phyloP scores from a whole-genome alignment of 2,113 vertebrate species.

The Callopanchax toddi region DNA sequence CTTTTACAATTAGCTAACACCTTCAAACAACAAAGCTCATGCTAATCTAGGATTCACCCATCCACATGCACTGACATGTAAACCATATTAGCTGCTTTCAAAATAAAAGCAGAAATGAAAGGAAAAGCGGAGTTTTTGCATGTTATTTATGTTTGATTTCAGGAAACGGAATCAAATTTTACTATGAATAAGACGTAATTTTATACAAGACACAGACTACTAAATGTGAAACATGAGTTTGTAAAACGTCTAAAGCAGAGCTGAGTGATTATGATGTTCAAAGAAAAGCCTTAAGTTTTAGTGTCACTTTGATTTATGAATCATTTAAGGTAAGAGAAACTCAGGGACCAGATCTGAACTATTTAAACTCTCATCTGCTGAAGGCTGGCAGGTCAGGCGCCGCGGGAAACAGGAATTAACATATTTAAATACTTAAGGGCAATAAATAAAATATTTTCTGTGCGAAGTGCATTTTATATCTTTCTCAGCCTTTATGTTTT shows the following conservation, averaged over 20 bases:
- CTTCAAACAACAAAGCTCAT: no score
- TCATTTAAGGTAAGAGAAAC: slow-evolving; percentile 61
- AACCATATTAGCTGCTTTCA: no score
- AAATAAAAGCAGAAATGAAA: no score
- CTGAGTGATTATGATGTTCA: neutral
- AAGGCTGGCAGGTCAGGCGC: slow-evolving; percentile 63
- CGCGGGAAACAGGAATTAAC: slow-evolving; percentile 66
- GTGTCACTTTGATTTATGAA: slow-evolving; percentile 53
- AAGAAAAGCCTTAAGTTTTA: slow-evolving; percentile 16
- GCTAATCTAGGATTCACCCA: no score
- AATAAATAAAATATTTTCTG: slow-evolving; percentile 69
- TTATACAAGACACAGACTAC: neutral
- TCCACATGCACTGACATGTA: no score
- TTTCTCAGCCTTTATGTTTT: slow-evolving; percentile 5
- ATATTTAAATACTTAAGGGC: slow-evolving; percentile 67
- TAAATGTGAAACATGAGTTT: neutral
- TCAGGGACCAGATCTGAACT: slow-evolving; percentile 56
- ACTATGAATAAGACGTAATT: slow-evolving; percentile 28
- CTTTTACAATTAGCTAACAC: no score
- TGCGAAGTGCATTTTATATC: slow-evolving; percentile 25
- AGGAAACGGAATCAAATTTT: no score
- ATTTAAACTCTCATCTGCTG: slow-evolving; percentile 65
- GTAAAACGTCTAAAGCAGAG: neutral
- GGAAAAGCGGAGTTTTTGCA: no score
- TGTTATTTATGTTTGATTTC: no score